Conservation (phyloP, 2,113 vertebrate species). For the Polypterus bichir region DNA sequence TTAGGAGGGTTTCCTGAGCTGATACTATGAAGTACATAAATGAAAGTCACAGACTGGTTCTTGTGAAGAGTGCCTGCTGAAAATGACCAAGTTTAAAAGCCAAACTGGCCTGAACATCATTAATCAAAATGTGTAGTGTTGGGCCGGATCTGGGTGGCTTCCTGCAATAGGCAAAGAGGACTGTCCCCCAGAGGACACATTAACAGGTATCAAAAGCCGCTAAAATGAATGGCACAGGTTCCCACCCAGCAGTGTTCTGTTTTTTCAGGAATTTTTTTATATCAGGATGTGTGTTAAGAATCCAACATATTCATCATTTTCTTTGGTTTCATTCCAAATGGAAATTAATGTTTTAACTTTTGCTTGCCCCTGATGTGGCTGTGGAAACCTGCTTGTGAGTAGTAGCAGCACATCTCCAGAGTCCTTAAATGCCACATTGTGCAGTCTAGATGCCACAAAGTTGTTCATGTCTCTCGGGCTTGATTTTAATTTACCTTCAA, state of each 20-base stretch:
- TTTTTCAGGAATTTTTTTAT: slow-evolving; percentile 20
- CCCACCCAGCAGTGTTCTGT: slow-evolving; percentile 18
- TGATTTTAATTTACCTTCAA: too few species aligned
- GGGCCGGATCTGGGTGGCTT: slow-evolving; percentile 18
- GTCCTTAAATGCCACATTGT: too few species aligned
- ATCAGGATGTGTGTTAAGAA: slow-evolving; percentile 25
- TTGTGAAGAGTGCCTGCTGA: neutral
- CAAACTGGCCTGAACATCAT: slow-evolving; percentile 2
- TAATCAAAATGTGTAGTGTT: slow-evolving; percentile 5
- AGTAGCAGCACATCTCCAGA: slow-evolving; percentile 21
- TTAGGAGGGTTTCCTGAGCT: neutral
- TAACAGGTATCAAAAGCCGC: too few species aligned
- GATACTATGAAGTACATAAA: neutral
- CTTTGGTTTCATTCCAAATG: slow-evolving; percentile 12
- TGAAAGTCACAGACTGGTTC: neutral
- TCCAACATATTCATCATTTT: slow-evolving; percentile 22
- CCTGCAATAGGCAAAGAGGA: slow-evolving; percentile 13
- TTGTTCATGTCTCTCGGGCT: too few species aligned
- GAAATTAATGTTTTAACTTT: neutral
- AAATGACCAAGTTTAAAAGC: neutral
- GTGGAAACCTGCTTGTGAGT: slow-evolving; percentile 34
- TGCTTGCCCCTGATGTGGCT: slow-evolving; percentile 9
- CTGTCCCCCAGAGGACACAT: too few species aligned
- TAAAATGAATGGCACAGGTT: too few species aligned
- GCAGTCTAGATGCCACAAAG: too few species aligned